Base-by-base conservation (phyloP, 2,113 vertebrate species). In the Sclerurus mexicanus region DNA sequence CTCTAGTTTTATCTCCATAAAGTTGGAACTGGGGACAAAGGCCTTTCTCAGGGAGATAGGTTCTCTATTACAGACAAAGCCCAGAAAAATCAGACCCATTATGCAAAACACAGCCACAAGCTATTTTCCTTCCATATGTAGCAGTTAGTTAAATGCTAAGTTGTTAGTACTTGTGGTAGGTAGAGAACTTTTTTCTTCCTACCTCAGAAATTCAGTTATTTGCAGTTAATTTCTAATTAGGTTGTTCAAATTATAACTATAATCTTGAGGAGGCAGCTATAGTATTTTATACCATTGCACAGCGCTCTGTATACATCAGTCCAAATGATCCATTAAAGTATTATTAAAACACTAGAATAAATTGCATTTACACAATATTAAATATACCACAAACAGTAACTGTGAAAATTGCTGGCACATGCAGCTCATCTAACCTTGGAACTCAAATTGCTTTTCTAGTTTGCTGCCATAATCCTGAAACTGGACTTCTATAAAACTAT, bases 191-290 rank as follows among this genome's bases (percentile, higher is more conserved):
- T 44, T 74, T 91, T 68, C 24, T 92, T 46, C 62, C 82, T 76
- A 85, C 40, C 55, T 55, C 37, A 85, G n/a, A 95, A 94, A 85
- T 80, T 73, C 16, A 50, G 42, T 85, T 79, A 87, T 58, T 73
- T 14, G 27, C 63, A 89, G 72, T 87, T 85, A 50, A 79, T 93
- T 85, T 87, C 78, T 90, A 89, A 62, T 94, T 76, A 85, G 35
- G 53, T 82, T 85, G 62, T 76, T 95, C 60, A 85, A 78, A 80
- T 56, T 81, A 76, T 78, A 64, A 66, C 25, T 79, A 69, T 69
- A 76, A 90, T 62, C 63, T 82, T 85, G 44, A 81, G 76, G n/a
- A 93, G 49, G 62, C 56, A 91, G 21, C 35, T 85, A 42, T 24
- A 82, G 49, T 1, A 6, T 76, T 86, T 81, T 78, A 66, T 60